A percentile compares a stretch with the other conserved stretches of the same genome.
phyloP scores from a whole-genome alignment of 2,113 vertebrate genomes.

The Epinephelus fuscoguttatus region DNA sequence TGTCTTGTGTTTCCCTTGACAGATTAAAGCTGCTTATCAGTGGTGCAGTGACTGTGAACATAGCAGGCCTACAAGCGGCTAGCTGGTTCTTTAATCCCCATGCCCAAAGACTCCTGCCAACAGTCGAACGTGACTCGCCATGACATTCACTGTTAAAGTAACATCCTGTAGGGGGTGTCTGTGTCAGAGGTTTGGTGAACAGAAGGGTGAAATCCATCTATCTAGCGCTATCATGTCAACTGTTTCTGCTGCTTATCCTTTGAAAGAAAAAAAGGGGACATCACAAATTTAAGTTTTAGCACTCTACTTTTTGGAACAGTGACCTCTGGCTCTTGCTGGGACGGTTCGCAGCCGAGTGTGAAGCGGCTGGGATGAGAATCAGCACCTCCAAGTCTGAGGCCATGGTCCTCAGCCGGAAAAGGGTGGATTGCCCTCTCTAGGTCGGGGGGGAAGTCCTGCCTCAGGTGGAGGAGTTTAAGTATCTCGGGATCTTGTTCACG shows the following conservation, averaged over 20 bases:
- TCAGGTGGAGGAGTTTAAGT: too few species aligned
- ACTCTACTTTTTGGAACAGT: too few species aligned
- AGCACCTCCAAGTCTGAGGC: too few species aligned
- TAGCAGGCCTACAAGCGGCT: constrained; percentile 2
- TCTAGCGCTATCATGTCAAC: neutral
- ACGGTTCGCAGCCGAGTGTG: too few species aligned
- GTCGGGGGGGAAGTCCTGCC: too few species aligned
- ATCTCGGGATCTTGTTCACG: too few species aligned
- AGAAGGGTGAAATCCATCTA: neutral
- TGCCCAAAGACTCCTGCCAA: neutral
- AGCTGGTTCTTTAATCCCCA: constrained; percentile 15
- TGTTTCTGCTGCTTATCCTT: neutral
- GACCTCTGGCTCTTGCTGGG: too few species aligned
- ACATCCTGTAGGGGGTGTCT: neutral
- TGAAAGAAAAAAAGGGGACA: neutral
- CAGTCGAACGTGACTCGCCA: constrained; percentile 6
- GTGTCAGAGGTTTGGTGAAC: neutral
- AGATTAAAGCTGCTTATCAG: constrained; percentile 57
- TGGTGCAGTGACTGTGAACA: constrained; percentile 18
- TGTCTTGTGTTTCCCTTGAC: constrained; percentile 37
- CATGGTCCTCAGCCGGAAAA: too few species aligned
- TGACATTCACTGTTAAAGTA: neutral
- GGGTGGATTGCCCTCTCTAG: too few species aligned
- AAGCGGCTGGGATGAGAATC: too few species aligned
- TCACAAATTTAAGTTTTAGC: too few species aligned